Conservation (phyloP, 2,797 vertebrate species). For the Sebastes goodei region DNA sequence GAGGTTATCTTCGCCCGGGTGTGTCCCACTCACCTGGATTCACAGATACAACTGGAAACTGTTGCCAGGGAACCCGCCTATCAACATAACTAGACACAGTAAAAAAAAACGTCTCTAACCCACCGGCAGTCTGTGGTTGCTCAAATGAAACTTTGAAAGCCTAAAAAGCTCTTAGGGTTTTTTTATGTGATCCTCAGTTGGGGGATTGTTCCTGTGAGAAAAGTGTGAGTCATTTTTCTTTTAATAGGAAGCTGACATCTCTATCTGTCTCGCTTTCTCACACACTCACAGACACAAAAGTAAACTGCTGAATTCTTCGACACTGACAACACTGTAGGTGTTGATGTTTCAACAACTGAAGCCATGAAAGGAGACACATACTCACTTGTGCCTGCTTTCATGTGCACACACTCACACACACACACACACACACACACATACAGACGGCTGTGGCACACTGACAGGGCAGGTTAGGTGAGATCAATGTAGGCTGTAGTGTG, state of each 20-base stretch:
- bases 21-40: constrained; percentile 56
- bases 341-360: constrained; percentile 25
- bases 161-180: constrained; percentile 3
- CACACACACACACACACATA: not conserved
- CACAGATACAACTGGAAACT: constrained; percentile 38
- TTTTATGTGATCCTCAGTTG: constrained; percentile 30
- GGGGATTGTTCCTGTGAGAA: constrained; percentile 41
- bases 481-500: not conserved
- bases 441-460: not conserved
- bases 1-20: constrained; percentile 51
- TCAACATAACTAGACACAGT: not conserved
- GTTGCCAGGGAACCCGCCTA: constrained; percentile 51
- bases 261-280: constrained; percentile 8
- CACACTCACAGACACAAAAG: not conserved
- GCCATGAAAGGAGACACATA: not conserved
- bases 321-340: constrained; percentile 34
- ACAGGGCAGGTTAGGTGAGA: constrained; percentile 32
- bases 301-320: constrained; percentile 8
- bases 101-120: not conserved
- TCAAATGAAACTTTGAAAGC: constrained; percentile 27
- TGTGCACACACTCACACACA: not conserved
- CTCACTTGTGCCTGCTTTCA: not conserved
- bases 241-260: constrained; percentile 60
- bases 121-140: not conserved
- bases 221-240: constrained; percentile 54